Conservation (phyloP, 2,113 vertebrate species). For the Mastomys coucha region DNA sequence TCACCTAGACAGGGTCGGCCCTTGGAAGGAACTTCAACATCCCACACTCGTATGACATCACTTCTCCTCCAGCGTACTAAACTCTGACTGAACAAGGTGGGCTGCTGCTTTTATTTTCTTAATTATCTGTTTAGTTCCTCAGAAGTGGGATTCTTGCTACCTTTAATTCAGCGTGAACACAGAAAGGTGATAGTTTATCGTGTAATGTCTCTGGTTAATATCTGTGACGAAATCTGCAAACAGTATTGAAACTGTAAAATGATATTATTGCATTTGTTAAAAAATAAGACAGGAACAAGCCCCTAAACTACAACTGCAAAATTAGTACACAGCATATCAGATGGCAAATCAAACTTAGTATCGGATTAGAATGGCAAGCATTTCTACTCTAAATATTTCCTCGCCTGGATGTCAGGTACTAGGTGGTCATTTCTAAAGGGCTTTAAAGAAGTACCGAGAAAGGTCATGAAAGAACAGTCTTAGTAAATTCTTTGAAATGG, state of each 20-base stretch:
- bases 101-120: not conserved
- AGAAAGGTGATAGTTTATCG: not conserved
- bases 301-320: not conserved
- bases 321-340: not conserved
- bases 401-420: not conserved
- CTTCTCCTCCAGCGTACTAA: not conserved
- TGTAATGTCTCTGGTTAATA: not conserved
- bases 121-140: not conserved
- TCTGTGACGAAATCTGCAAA: not conserved
- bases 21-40: not conserved
- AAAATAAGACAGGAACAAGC: not conserved
- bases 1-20: not conserved
- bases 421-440: not conserved
- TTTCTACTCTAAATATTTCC: not conserved
- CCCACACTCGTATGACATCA: not conserved
- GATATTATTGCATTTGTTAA: not conserved
- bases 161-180: not conserved
- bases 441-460: not conserved
- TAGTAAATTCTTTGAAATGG: not conserved
- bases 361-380: not conserved
- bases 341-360: not conserved
- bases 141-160: not conserved
- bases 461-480: not conserved
- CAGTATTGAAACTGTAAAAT: not conserved
- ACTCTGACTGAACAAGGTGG: not conserved